Evolutionary conservation across 2,113 vertebrate genomes (phyloP), one percentile per base, ranked within the genome.

Genomic region (Leucopsar rothschildi): DNA sequence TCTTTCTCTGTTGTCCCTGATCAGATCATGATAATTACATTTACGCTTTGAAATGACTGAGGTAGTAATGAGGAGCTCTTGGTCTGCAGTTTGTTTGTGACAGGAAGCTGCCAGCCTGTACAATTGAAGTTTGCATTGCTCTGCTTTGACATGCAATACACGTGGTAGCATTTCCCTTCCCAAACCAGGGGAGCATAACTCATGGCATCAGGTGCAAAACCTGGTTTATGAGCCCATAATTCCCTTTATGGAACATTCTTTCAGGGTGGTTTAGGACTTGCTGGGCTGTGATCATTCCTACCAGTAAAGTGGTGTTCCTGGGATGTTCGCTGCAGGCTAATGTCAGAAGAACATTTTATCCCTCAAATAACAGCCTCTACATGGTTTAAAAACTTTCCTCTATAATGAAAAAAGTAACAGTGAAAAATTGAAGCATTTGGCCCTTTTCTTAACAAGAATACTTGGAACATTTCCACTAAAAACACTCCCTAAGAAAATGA

Each of bases 21-120:
- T 96, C 94, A 95, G 82, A 96, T 95, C 75, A 94, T 12, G 72
- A 81, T 96, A 96, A 96, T 96, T 96, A 65, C 95, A 94, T 95
- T 92, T 97, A 72, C 1, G 68, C 90, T 96, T 90, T 95, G 95
- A 90, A 91, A 95, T 81, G 79, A 80, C 87, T 77, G 78, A 90
- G 71, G 90, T 50, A 86, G 93, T 96, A 94, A 97, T 69, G 78
- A 94, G 95, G 82, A 88, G 82, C 35, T 94, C 94, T 95, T 91
- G 85, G 93, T 94, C 90, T 95, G 88, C 89, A 92, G 80, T 86
- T 94, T 95, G 95, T 80, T 94, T 92, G 90, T 80, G 79, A 82
- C 94, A 96, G 96, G 83, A 66, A 92, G 24, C 90, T 91, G 96
- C 79, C 70, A 82, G 84, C 12, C 4, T 24, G 28, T 40, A 33